These are phyloP conservation scores for Mungos mungo DNA, from an alignment of 2,113 vertebrate species.

Conservation along the genomic window DNA sequence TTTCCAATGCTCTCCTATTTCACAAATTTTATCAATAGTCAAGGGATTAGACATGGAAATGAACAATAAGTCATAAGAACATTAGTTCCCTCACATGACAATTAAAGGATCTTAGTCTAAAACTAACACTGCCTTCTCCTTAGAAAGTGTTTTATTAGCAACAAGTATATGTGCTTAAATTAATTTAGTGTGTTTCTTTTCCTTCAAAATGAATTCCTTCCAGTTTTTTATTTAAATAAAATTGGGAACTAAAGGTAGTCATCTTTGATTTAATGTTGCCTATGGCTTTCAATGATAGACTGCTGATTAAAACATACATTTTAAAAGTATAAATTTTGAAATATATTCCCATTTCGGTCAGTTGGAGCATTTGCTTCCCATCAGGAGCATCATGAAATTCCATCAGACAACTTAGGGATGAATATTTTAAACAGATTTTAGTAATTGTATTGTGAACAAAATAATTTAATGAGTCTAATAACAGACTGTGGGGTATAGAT, in stretches of 20 bases:
- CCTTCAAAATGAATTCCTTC: neutral
- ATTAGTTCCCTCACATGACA: neutral
- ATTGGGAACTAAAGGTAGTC: neutral
- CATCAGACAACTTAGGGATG: neutral
- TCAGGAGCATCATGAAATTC: slow-evolving; percentile 50
- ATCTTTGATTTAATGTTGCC: slow-evolving; percentile 41
- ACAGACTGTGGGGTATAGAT: slow-evolving; percentile 57
- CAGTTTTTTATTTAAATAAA: neutral
- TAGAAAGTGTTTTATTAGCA: neutral
- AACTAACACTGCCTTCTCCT: neutral
- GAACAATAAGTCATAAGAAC: neutral
- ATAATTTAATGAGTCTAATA: slow-evolving; percentile 71
- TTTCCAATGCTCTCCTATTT: neutral
- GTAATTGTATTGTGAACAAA: slow-evolving; percentile 60
- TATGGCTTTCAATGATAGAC: slow-evolving; percentile 23
- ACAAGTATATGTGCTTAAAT: neutral
- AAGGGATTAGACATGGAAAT: neutral
- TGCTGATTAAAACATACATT: slow-evolving; percentile 35
- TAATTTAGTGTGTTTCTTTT: neutral
- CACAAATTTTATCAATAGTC: neutral
- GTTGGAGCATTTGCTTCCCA: slow-evolving; percentile 51
- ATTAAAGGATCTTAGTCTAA: neutral
- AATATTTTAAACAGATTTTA: slow-evolving; percentile 68
- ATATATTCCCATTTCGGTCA: slow-evolving; percentile 34
- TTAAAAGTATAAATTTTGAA: slow-evolving; percentile 17